Conservation (phyloP, 2,888 invertebrate genomes). For the Drosophila rellima region DNA sequence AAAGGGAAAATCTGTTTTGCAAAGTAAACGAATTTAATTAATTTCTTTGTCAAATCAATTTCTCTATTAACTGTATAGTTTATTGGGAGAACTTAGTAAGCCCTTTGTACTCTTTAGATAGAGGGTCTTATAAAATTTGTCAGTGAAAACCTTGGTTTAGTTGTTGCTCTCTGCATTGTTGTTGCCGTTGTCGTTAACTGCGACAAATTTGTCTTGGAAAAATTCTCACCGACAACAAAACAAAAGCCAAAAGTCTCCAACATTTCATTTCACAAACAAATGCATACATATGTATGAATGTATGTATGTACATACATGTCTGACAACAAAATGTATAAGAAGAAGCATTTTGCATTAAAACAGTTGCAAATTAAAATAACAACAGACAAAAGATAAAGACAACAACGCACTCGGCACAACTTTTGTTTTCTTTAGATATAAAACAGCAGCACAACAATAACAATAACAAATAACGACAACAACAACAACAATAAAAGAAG, state of each 20-base stretch:
- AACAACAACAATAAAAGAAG: conserved; percentile 36
- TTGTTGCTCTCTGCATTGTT: conserved; percentile 46
- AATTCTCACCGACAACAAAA: conserved; percentile 64
- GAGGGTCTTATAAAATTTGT: conserved; percentile 42
- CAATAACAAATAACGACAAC: not conserved
- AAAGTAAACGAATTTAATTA: too few species aligned
- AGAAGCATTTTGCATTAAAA: conserved; percentile 59
- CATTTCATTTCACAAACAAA: conserved; percentile 72
- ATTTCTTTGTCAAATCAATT: too few species aligned
- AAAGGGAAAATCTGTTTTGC: too few species aligned
- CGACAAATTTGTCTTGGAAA: conserved; percentile 56
- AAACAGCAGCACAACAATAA: conserved; percentile 3
- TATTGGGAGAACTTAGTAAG: not conserved
- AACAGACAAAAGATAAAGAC: conserved; percentile 32
- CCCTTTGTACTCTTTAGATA: not conserved
- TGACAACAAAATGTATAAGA: conserved; percentile 15
- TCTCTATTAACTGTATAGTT: not conserved
- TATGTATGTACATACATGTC: conserved; percentile 26
- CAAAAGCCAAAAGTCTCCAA: conserved; percentile 44
- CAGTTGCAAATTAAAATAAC: conserved; percentile 70
- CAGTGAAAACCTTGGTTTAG: conserved; percentile 65
- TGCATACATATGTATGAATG: too few species aligned
- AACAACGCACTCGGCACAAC: conserved; percentile 51
- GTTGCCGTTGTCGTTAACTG: conserved; percentile 32
- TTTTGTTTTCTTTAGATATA: conserved; percentile 73